Conservation (phyloP, 1,140 invertebrate genomes). For the Drosophila tristis region DNA sequence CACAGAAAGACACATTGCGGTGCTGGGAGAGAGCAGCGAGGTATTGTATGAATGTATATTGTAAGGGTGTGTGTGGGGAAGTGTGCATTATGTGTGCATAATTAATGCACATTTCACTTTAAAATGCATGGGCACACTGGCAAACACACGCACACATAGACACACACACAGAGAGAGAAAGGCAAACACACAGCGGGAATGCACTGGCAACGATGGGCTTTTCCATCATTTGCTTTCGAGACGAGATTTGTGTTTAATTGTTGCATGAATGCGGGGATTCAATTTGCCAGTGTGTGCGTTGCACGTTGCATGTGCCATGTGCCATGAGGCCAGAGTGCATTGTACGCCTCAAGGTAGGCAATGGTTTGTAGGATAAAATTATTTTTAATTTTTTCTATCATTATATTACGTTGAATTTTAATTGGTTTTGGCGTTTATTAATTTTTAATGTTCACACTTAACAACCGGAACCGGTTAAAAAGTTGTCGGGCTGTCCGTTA, state of each 20-base stretch:
- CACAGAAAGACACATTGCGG: neutral
- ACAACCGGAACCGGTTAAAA: conserved; percentile 51
- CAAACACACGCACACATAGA: conserved; percentile 37
- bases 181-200: conserved; percentile 32
- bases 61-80: conserved; percentile 15
- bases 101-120: conserved; percentile 82
- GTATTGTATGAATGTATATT: conserved; percentile 9
- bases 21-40: neutral
- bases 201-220: conserved; percentile 65
- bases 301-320: neutral
- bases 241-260: conserved; percentile 83
- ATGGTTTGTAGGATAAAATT: neutral
- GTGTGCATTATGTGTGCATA: conserved; percentile 65
- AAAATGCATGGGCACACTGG: conserved; percentile 68
- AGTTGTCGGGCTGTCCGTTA: conserved; percentile 51
- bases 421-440: conserved; percentile 19
- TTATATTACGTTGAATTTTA: conserved; percentile 6
- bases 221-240: conserved; percentile 65
- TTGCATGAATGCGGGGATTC: conserved; percentile 65
- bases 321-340: conserved; percentile 9
- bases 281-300: conserved; percentile 52
- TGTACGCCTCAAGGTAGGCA: conserved; percentile 59
- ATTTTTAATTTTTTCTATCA: neutral
- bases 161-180: conserved; percentile 19
- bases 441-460: conserved; percentile 25